Conservation (phyloP, 2,113 vertebrate species). For the Platysternon megacephalum region DNA sequence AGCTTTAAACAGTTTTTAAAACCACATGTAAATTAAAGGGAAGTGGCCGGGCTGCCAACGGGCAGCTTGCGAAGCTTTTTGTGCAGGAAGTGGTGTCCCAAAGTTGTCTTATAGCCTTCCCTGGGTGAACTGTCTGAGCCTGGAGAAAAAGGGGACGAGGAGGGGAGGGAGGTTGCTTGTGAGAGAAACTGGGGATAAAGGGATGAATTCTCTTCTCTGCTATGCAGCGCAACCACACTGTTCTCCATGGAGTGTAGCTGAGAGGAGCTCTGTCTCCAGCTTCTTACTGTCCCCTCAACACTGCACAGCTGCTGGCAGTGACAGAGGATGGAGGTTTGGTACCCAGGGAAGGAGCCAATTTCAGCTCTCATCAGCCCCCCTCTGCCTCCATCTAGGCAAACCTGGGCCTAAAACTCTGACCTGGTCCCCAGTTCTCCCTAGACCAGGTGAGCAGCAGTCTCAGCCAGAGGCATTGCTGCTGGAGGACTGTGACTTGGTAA, state of each 20-base stretch:
- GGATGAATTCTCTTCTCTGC: neutral
- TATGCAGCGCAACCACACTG: neutral
- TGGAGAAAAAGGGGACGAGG: neutral
- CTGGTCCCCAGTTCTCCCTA: neutral
- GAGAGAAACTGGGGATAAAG: neutral
- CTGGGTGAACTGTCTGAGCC: slow-evolving; percentile 43
- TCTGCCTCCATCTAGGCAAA: neutral
- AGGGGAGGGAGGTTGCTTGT: neutral
- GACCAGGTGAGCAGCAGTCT: neutral
- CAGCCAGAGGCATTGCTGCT: neutral
- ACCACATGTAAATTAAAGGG: slow-evolving; percentile 64
- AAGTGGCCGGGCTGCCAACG: slow-evolving; percentile 57
- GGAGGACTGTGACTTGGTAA: neutral
- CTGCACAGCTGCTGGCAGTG: neutral
- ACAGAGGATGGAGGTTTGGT: neutral
- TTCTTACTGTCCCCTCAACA: neutral
- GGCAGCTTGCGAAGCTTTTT: slow-evolving; percentile 22
- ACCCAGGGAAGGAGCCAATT: neutral
- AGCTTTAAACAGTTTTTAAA: slow-evolving; percentile 69
- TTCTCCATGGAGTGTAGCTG: neutral
- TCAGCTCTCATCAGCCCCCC: neutral
- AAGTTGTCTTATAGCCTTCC: slow-evolving; percentile 17
- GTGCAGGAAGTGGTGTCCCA: slow-evolving; percentile 65
- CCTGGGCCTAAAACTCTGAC: neutral
- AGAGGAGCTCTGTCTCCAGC: neutral